Conservation (phyloP, 2,113 vertebrate species). For the Hyperoodon ampullatus region DNA sequence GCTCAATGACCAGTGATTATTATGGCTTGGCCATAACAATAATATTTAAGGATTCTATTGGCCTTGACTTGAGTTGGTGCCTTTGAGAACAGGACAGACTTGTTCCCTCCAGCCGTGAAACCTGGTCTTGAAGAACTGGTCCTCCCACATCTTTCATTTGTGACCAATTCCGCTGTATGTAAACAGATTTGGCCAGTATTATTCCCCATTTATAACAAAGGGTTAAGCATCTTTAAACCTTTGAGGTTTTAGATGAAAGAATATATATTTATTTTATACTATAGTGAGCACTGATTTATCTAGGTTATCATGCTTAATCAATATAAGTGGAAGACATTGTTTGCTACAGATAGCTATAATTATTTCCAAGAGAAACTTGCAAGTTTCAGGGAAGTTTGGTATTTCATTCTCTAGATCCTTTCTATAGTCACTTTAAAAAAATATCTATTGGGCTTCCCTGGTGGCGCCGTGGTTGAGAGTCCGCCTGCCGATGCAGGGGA, state of each 20-base stretch:
- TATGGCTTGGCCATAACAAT: not conserved
- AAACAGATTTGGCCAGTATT: not conserved
- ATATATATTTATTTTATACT: not conserved
- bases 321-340: constrained; percentile 23
- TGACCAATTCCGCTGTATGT: not conserved
- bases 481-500: no score
- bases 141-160: not conserved
- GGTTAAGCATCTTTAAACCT: not conserved
- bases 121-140: not conserved
- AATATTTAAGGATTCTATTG: constrained; percentile 5
- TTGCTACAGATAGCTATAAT: constrained; percentile 38
- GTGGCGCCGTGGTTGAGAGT: no score
- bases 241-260: not conserved
- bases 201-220: not conserved
- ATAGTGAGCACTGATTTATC: not conserved
- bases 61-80: not conserved
- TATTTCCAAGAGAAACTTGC: constrained; percentile 49
- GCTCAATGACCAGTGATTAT: not conserved
- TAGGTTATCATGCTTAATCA: not conserved
- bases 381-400: constrained; percentile 14
- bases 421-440: not conserved
- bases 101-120: not conserved
- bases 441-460: no score
- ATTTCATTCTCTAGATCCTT: constrained; percentile 53
- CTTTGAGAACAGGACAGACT: not conserved